Evolutionary conservation across 1,140 invertebrate species (phyloP).

Genomic region (Meloidogyne exigua): DNA sequence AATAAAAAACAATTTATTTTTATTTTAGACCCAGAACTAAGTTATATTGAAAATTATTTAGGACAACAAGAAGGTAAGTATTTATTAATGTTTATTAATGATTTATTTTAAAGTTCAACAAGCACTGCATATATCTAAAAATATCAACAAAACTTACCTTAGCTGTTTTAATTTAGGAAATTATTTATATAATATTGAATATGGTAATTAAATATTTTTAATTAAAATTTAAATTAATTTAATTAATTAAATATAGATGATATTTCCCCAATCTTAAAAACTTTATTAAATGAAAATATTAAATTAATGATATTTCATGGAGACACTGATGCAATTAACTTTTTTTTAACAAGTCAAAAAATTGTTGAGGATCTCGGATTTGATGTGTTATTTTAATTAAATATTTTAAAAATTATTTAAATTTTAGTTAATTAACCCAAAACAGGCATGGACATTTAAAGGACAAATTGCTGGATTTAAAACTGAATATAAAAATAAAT

Average conservation of each 20-base stretch:
- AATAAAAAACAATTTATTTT: not conserved
- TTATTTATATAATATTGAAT: not conserved
- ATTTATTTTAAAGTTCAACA: not conserved
- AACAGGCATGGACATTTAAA: conserved; percentile 52
- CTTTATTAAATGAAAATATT: conserved; percentile 54
- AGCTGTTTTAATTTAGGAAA: not conserved
- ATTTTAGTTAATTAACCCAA: conserved; percentile 31
- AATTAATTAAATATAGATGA: too few relatives aligned
- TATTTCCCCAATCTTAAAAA: conserved; percentile 17
- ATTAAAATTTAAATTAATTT: too few relatives aligned
- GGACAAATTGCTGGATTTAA: conserved; percentile 57
- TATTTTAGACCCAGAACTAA: not conserved
- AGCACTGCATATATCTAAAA: not conserved
- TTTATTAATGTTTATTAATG: not conserved
- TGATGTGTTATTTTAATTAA: not conserved
- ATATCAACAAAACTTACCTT: not conserved
- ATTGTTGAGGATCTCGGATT: conserved; percentile 48
- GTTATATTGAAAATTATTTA: not conserved
- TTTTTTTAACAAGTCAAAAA: conserved; percentile 62
- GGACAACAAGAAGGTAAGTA: not conserved
- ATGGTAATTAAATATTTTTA: too few relatives aligned
- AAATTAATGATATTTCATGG: conserved; percentile 68
- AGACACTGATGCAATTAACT: conserved; percentile 69
- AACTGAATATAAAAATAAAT: conserved; percentile 47
- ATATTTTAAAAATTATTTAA: not conserved